Evolutionary conservation across 2,113 vertebrate genomes (phyloP), one percentile per base, ranked within the genome.

Genomic region (Harpagus bidentatus): DNA sequence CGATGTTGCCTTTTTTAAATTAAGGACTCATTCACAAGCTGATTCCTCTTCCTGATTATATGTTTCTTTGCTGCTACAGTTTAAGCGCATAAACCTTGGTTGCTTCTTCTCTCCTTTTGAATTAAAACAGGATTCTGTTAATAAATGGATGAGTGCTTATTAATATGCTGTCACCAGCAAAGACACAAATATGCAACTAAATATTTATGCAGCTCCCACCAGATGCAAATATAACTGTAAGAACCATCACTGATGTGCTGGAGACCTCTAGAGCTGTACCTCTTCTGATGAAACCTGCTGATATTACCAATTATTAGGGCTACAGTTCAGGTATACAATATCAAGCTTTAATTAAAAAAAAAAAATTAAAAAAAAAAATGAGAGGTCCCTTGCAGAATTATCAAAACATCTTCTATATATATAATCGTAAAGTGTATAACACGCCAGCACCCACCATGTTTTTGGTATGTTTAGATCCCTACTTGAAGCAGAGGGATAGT

Each of bases 211-310:
- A 70, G 76, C 66, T 91, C 48, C 62, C 86, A 90, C 67, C 93
- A 96, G 89, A 93, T 93, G 81, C 45, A 95, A 89, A 87, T 82
- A 10, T 71, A 84, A 85, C 56, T 73, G 36, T 34, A 69, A 92
- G 81, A 95, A 66, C 62, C 66, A 93, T 94, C 95, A 85, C 84
- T 69, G 84, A 95, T 87, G 73, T 96, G 78, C 16, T 96, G 81
- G 91, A 96, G 95, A 97, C 95, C 95, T 96, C 91, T 95, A 96
- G 95, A 96, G 93, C 95, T 93, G 70, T 28, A 94, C 70, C 21
- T 93, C 61, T 89, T 93, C 86, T 79, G 28, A 31, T 18, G 65
- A 89, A 91, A 38, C 8, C 61, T 71, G 83, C 50, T 90, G 55
- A 23, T 59, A 58, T 7, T 48, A 62, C 15, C 26, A 48, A 5